phyloP scores from a whole-genome alignment of 2,113 vertebrate species.

The Australoheros scitulus region DNA sequence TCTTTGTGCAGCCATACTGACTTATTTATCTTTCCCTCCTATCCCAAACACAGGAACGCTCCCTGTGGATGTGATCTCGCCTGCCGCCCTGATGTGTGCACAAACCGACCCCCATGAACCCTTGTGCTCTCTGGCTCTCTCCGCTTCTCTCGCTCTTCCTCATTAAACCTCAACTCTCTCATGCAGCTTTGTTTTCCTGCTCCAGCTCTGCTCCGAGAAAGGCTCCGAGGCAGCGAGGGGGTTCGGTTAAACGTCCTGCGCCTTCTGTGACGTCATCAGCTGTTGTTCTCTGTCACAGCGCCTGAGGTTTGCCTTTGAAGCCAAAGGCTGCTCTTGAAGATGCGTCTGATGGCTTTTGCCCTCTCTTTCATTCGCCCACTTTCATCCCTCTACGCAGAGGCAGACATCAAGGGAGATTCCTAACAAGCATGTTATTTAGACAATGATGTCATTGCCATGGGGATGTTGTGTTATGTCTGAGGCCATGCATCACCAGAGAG shows the following conservation, averaged over 20 bases:
- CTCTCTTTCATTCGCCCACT: slow-evolving; percentile 67
- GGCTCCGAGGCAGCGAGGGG: background rate
- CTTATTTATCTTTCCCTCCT: slow-evolving; percentile 68
- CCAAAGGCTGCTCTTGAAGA: slow-evolving; percentile 63
- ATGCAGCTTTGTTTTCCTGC: slow-evolving; percentile 41
- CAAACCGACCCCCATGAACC: slow-evolving; percentile 53
- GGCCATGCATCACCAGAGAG: slow-evolving; percentile 52
- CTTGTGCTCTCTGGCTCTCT: background rate
- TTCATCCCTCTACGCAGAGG: slow-evolving; percentile 65
- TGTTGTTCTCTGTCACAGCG: slow-evolving; percentile 58
- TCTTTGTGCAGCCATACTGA: slow-evolving; percentile 54
- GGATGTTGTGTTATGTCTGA: slow-evolving; percentile 76
- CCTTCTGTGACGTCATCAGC: slow-evolving; percentile 63
- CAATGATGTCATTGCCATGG: slow-evolving; percentile 71
- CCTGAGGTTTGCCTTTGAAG: slow-evolving; percentile 74
- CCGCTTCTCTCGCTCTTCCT: slow-evolving; percentile 19
- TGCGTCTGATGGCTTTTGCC: slow-evolving; percentile 67
- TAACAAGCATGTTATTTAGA: slow-evolving; percentile 78
- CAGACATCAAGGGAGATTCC: slow-evolving; percentile 78
- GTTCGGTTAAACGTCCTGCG: slow-evolving; percentile 34
- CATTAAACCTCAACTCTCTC: slow-evolving; percentile 42
- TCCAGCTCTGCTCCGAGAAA: background rate
- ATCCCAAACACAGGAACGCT: slow-evolving; percentile 62
- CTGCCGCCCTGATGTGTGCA: slow-evolving; percentile 36
- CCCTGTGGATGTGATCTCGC: slow-evolving; percentile 50